These are phyloP conservation scores for Tipula vernalis DNA, from an alignment of 2,888 invertebrate genomes.

Conservation along the genomic window DNA sequence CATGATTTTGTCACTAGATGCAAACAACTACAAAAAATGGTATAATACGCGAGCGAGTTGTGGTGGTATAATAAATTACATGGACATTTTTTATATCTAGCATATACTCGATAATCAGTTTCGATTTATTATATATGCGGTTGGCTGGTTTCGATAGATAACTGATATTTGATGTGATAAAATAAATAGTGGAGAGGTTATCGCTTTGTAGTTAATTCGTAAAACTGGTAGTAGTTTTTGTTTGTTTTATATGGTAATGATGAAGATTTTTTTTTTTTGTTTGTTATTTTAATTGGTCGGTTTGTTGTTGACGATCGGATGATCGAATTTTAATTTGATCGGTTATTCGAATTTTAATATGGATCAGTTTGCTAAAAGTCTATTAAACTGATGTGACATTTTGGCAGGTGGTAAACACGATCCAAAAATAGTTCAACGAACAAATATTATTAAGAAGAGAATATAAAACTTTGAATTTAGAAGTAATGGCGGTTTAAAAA, in stretches of 20 bases:
- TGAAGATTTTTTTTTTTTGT: neutral
- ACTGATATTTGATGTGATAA: neutral
- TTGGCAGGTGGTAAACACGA: neutral
- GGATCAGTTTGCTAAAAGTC: neutral
- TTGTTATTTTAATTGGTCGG: neutral
- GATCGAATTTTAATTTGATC: neutral
- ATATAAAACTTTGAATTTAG: no score
- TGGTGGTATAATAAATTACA: neutral
- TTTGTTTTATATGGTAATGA: neutral
- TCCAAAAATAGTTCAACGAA: no score
- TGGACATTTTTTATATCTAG: no score
- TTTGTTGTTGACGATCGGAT: neutral
- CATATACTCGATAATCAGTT: no score
- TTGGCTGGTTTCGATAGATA: neutral
- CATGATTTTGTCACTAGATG: neutral
- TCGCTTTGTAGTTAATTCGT: neutral
- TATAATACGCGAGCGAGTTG: neutral
- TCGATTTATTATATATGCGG: no score
- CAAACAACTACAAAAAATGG: neutral
- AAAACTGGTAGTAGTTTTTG: neutral
- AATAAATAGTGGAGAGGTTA: neutral
- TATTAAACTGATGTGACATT: neutral
- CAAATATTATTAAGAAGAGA: no score
- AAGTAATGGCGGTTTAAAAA: no score
- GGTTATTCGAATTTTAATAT: neutral